Conservation (phyloP, 1,140 invertebrate species). For the Musca domestica region DNA sequence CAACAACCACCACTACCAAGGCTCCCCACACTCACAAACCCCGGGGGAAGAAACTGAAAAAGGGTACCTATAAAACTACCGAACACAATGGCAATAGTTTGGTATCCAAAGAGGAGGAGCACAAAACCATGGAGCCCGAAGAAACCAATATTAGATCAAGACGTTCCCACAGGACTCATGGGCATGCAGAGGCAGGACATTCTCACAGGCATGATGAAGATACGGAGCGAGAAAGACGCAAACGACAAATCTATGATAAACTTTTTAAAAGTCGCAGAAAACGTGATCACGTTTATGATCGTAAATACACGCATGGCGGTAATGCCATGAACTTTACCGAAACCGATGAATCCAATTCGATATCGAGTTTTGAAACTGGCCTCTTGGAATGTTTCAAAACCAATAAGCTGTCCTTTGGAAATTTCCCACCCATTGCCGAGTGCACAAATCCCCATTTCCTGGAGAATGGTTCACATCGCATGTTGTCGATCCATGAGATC, state of each 20-base stretch:
- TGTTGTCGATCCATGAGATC: constrained; percentile 67
- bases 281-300: constrained; percentile 65
- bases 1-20: not conserved
- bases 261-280: constrained; percentile 54
- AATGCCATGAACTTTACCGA: constrained; percentile 63
- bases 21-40: not conserved
- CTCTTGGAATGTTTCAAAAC: constrained; percentile 73
- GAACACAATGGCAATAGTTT: constrained; percentile 7
- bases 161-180: not conserved
- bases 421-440: constrained; percentile 64
- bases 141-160: not conserved
- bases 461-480: constrained; percentile 62
- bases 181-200: constrained; percentile 24
- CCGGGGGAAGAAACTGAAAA: constrained; percentile 42
- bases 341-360: constrained; percentile 61
- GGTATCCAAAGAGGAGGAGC: not conserved
- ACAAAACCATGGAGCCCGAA: not conserved
- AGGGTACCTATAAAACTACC: constrained; percentile 27
- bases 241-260: constrained; percentile 38
- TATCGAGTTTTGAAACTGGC: constrained; percentile 75
- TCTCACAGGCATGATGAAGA: constrained; percentile 12
- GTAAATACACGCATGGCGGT: constrained; percentile 72
- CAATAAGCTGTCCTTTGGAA: constrained; percentile 66
- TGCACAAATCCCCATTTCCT: constrained; percentile 69
- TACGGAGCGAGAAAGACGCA: constrained; percentile 22